Base-by-base conservation (phyloP, 2,113 vertebrate species). In the Eudorcas thomsonii region DNA sequence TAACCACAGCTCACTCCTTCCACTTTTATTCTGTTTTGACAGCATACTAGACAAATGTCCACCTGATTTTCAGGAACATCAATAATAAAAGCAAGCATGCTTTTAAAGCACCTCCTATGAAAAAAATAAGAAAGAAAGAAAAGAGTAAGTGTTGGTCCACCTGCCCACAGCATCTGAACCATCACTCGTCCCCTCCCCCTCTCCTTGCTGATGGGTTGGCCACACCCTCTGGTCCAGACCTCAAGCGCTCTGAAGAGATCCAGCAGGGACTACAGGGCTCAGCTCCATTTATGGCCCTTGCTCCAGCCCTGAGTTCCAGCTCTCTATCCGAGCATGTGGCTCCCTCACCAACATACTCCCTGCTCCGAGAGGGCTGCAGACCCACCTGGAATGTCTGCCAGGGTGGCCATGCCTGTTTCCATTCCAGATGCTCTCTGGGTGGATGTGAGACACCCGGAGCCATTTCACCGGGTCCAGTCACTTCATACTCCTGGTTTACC, bases 1-100 rank as follows among this genome's bases (percentile, higher is more conserved):
- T 14, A 19, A n/a, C 7, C 7, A 57, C 3, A 43, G 50, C 15
- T 30, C 36, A 17, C 0, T 36, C 67, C 82, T 67, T 17, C 1
- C 26, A 59, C 54, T 85, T 91, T 82, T 7, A 33, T 91, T 71
- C 39, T 82, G 5, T 67, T 97, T 71, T 59, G 10, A 59, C n/a
- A 78, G 67, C 16, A 28, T 77, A 30, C 57, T 19, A 50, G 43
- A 11, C 25, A 82, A 7, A 25, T 0, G 4, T 19, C 50, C 9
- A 16, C 45, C 25, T 36, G 17, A 39, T 80, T 92, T 91, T 90
- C 33, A 45, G 36, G 39, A 54, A 67, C n/a, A 78, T 23, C 12
- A n/a, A 55, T 78, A 11, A 55, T 60, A 36, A 88, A 95, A 93
- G 50, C 19, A 83, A 28, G 15, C 12, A 14, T 8, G 8, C 71